Evolutionary conservation across 2,797 vertebrate species (phyloP), one percentile per base, ranked within the genome.

Genomic region (Zenarchopterus dispar): DNA sequence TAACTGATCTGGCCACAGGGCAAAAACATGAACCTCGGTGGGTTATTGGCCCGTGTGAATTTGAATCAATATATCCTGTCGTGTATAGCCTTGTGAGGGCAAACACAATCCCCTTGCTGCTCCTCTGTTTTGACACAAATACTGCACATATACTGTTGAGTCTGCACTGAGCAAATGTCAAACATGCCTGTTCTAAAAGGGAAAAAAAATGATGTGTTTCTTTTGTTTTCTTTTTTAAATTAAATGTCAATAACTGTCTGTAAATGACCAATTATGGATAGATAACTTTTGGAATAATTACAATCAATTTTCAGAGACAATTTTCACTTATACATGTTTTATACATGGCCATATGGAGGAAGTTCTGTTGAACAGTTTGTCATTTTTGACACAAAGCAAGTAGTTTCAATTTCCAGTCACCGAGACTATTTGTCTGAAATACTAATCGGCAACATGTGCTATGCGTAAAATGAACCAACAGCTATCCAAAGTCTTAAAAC

Each of bases 11-110:
- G 67, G 56, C 62, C 61, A 21, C 16, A n/a, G 74, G 64, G 60
- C 53, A 39, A 22, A 22, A 15, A 17, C 17, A 2, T 18, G 24
- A 67, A 58, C 11, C 21, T 43, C n/a, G 5, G 5, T 39, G 54
- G 52, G 21, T 15, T 18, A 64, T 51, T 70, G 81, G 68, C 61
- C 42, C 51, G 5, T 52, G 54, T 70, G 59, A 42, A 59, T 78
- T 62, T 58, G 61, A 80, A 81, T 59, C 68, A 50, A 58, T 55
- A 50, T 36, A 75, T 71, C 59, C 56, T 45, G 42, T 17, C 26
- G 18, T 9, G 8, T 23, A 6, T 21, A 8, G 52, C 8, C 10
- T 10, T n/a, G 46, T 28, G 6, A 24, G 47, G 7, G 47, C 19
- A 54, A 45, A 55, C 23, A 69, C 5, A 53, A 48, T 2, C 4